Evolutionary conservation across 2,888 invertebrate genomes (phyloP), one percentile per base, ranked within the genome.

Genomic region (Perithous albicinctus): DNA sequence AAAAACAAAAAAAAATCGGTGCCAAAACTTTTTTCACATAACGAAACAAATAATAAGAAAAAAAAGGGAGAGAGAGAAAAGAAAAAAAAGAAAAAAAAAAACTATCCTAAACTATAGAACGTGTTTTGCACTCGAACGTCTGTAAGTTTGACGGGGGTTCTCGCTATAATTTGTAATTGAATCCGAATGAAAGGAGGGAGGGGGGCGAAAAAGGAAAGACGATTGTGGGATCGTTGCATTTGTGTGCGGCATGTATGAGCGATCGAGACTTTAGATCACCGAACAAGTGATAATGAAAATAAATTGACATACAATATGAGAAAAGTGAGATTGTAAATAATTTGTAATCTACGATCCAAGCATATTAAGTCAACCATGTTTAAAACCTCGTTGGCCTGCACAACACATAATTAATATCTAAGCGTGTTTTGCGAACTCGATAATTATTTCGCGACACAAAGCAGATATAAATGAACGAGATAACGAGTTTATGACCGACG

Each of bases 1-100:
- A n/a, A n/a, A n/a, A n/a, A n/a, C n/a, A n/a, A n/a, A n/a, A 56
- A 32, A 32, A 32, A 83, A 77, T 83, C 70, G 79, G 83, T 83
- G 83, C 84, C 83, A 83, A 83, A 80, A 84, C 67, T 77, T 78
- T 70, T 80, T 73, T 70, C 75, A 81, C 80, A 46, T 73, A 69
- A 82, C 48, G 29, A 82, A 77, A 72, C 15, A 41, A 69, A 72
- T 48, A 43, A 69, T 69, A 59, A 74, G 63, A 69, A 32, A 48
- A 70, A 67, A 61, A 43, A 72, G 66, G 48, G 46, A 43, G 43
- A 35, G 18, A 29, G 29, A 12, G 56, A 61, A 32, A 23, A 63
- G 56, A 69, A 46, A 70, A 26, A 54, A 18, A 20, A 66, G 66
- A 26, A 73, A 51, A 74, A 70, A 69, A 29, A 56, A 6, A 56